A percentile compares a stretch with the other conserved stretches of the same genome.
These are phyloP conservation scores for Boulengeromyrus knoepffleri DNA, from an alignment of 2,113 vertebrate genomes.

Conservation along the genomic window DNA sequence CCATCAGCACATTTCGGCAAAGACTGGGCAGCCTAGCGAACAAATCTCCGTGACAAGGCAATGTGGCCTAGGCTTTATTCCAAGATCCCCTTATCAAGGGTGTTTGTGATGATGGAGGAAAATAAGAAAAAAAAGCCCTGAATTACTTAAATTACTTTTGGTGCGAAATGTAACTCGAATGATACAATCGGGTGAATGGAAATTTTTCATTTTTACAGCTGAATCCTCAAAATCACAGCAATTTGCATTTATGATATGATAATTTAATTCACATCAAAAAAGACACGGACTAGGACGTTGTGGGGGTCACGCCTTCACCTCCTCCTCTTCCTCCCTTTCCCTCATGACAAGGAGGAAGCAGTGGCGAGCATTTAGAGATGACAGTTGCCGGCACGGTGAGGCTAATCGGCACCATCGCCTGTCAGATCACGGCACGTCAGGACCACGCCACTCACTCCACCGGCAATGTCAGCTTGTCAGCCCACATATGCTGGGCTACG, in stretches of 20 bases:
- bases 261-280: background rate
- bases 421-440: constrained; percentile 18
- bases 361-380: constrained; percentile 6
- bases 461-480: constrained; percentile 73
- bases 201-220: background rate
- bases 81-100: background rate
- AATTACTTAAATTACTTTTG: background rate
- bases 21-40: background rate
- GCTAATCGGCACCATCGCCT: constrained; percentile 22
- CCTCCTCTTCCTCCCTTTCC: background rate
- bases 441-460: constrained; percentile 36
- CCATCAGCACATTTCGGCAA: background rate
- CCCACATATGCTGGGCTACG: constrained; percentile 62
- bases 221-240: background rate
- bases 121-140: background rate
- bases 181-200: background rate
- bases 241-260: background rate
- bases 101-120: background rate
- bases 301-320: constrained; percentile 20
- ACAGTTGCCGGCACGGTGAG: constrained; percentile 21
- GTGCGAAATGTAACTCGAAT: background rate
- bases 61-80: background rate
- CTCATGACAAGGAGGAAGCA: constrained; percentile 20
- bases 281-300: background rate
- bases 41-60: background rate